Evolutionary conservation across 2,888 invertebrate species (phyloP).

Genomic region (Incurvaria masculella): DNA sequence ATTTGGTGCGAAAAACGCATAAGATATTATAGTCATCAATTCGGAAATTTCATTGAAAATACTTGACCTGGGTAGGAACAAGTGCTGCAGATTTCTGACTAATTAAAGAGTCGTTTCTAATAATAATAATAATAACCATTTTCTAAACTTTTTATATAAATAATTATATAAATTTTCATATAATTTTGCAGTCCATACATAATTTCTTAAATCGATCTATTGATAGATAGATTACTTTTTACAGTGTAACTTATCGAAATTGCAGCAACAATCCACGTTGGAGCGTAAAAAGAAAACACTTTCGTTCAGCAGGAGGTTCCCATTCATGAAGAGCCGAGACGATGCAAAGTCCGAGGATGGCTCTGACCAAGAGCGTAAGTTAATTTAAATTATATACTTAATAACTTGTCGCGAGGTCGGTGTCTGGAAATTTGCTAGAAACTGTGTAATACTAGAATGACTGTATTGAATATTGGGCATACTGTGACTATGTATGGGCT

Average conservation of each 20-base stretch:
- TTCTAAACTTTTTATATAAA: background rate
- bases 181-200: conserved; percentile 4
- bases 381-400: too few relatives aligned
- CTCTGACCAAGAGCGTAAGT: conserved; percentile 98
- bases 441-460: too few relatives aligned
- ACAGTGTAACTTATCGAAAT: conserved; percentile 13
- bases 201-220: background rate
- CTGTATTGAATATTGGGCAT: too few relatives aligned
- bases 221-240: background rate
- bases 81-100: too few relatives aligned
- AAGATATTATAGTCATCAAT: too few relatives aligned
- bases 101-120: too few relatives aligned
- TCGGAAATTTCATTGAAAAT: too few relatives aligned
- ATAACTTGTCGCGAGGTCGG: too few relatives aligned
- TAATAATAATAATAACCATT: background rate
- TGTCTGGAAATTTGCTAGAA: too few relatives aligned
- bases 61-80: too few relatives aligned
- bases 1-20: too few relatives aligned
- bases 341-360: conserved; percentile 93
- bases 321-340: conserved; percentile 99
- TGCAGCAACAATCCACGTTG: conserved; percentile 81
- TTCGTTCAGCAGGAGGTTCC: conserved; percentile 97
- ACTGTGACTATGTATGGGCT: too few relatives aligned
- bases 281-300: conserved; percentile 98
- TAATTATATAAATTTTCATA: conserved; percentile 9